These are phyloP conservation scores for Todiramphus chloris DNA, from an alignment of 2,113 vertebrate genomes.

Conservation along the genomic window DNA sequence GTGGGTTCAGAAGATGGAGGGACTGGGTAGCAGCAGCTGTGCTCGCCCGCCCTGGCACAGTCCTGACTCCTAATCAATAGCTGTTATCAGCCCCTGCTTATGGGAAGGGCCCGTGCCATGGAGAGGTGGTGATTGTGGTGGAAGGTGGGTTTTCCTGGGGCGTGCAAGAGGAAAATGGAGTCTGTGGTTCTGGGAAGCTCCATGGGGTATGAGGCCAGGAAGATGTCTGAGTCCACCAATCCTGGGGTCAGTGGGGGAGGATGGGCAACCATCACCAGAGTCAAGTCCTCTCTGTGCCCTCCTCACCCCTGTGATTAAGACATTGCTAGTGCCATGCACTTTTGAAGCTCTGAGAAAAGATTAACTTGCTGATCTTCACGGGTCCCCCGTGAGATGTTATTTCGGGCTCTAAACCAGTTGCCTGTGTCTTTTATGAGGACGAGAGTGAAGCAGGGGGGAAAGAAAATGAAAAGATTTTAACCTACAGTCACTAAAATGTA, in stretches of 20 bases:
- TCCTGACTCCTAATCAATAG: background rate
- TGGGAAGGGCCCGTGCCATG: accelerated
- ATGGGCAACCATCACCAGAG: background rate
- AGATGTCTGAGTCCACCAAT: background rate
- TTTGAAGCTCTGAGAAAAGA: slow-evolving; percentile 29
- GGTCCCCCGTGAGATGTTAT: slow-evolving; percentile 60
- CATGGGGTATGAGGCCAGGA: background rate
- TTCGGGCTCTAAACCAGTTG: slow-evolving; percentile 61
- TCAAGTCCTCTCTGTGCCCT: background rate
- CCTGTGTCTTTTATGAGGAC: slow-evolving; percentile 49
- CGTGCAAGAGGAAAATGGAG: background rate
- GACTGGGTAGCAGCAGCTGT: background rate
- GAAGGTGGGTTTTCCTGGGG: background rate
- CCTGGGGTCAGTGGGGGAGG: background rate
- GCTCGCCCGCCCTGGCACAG: accelerated
- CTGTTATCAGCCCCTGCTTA: background rate
- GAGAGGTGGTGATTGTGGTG: background rate
- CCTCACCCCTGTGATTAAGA: background rate
- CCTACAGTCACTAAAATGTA: slow-evolving; percentile 31
- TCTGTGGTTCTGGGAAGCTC: background rate
- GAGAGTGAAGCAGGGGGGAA: background rate
- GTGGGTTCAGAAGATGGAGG: background rate
- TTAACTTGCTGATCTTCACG: background rate
- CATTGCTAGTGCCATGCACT: background rate
- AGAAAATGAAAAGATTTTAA: slow-evolving; percentile 16